Evolutionary conservation across 2,797 vertebrate genomes (phyloP).

Genomic region (Glossophaga mutica): DNA sequence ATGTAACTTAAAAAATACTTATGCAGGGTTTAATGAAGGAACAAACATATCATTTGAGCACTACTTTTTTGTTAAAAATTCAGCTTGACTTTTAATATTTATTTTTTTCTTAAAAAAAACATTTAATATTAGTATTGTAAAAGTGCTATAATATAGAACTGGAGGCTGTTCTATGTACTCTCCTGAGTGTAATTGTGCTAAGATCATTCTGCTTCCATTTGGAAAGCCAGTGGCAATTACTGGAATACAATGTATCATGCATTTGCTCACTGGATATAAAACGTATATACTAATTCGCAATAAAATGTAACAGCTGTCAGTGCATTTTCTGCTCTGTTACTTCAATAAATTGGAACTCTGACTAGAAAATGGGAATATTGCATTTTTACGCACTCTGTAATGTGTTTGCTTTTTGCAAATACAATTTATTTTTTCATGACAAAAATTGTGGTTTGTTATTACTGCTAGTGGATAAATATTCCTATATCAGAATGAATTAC

Average conservation of each 20-base stretch:
- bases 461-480: constrained; percentile 90
- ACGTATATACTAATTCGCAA: constrained; percentile 99
- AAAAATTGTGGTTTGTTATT: constrained; percentile 91
- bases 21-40: neutral
- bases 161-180: constrained; percentile 91
- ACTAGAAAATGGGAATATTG: constrained; percentile 92
- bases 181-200: constrained; percentile 93
- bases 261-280: constrained; percentile 92
- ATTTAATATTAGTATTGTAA: constrained; percentile 84
- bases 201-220: constrained; percentile 91
- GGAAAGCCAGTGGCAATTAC: constrained; percentile 94
- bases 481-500: constrained; percentile 89
- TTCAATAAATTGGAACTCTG: constrained; percentile 99
- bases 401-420: constrained; percentile 92
- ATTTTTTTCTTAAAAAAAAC: constrained; percentile 72
- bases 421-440: constrained; percentile 91
- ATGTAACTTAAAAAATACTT: neutral
- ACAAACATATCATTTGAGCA: neutral
- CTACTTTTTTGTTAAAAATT: neutral
- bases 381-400: constrained; percentile 91
- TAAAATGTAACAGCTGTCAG: constrained; percentile 99
- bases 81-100: constrained; percentile 76
- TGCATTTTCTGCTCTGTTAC: constrained; percentile 99
- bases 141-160: constrained; percentile 89
- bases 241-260: constrained; percentile 96